A percentile compares a stretch with the other conserved stretches of the same genome.
Evolutionary conservation across 1,140 invertebrate species (phyloP).

Genomic region (Drosophila parabipectinata): DNA sequence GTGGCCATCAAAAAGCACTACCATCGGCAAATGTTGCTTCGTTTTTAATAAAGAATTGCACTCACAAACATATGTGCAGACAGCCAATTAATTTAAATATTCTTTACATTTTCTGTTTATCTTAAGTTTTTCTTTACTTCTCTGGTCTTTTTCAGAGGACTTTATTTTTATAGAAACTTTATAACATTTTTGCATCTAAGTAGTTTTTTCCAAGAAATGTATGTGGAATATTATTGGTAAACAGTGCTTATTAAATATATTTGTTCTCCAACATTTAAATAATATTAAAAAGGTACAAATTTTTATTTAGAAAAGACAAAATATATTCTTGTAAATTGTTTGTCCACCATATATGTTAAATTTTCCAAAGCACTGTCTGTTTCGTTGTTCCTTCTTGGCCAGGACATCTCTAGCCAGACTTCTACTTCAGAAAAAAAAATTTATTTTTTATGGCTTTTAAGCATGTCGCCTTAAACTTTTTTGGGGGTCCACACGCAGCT

Average conservation of each 20-base stretch:
- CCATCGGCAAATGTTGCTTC: conserved; percentile 5
- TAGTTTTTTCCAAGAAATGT: neutral
- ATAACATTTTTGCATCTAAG: conserved; percentile 8
- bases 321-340: neutral
- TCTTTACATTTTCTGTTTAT: conserved; percentile 55
- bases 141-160: conserved; percentile 7
- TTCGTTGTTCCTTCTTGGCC: conserved; percentile 26
- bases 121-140: conserved; percentile 48
- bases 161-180: conserved; percentile 19
- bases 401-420: conserved; percentile 40
- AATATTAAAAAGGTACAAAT: too few relatives aligned
- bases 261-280: too few relatives aligned
- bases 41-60: neutral
- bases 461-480: conserved; percentile 53
- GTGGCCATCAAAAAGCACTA: conserved; percentile 3
- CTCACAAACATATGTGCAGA: conserved; percentile 31
- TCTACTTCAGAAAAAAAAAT: conserved; percentile 43
- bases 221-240: too few relatives aligned
- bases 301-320: too few relatives aligned
- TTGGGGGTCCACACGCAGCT: conserved; percentile 48
- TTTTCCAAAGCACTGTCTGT: conserved; percentile 4
- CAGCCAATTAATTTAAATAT: conserved; percentile 69
- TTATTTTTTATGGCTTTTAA: conserved; percentile 74
- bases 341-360: neutral
- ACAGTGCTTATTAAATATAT: too few relatives aligned